Evolutionary conservation across 2,113 vertebrate genomes (phyloP).

Genomic region (Xenotilapia flavipinnis): DNA sequence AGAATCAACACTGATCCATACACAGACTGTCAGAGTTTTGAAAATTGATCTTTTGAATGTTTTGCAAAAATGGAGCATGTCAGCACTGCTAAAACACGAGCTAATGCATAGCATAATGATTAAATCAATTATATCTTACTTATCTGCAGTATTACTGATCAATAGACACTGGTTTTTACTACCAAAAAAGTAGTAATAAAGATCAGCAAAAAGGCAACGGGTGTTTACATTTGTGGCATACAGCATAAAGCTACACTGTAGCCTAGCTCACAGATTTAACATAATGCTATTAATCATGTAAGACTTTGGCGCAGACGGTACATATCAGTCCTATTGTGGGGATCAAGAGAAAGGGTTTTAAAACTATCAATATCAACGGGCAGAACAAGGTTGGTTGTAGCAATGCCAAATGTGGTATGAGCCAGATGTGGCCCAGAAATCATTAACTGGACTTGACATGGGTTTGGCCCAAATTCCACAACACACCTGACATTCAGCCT

Average conservation of each 20-base stretch:
- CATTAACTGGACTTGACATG: not conserved
- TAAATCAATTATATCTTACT: not conserved
- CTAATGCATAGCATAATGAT: not conserved
- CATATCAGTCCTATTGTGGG: not conserved
- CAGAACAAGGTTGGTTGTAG: not conserved
- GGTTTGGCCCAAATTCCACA: not conserved
- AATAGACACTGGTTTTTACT: not conserved
- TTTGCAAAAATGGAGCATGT: not conserved
- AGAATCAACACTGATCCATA: not conserved
- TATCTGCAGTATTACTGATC: not conserved
- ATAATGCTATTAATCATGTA: not conserved
- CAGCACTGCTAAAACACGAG: not conserved
- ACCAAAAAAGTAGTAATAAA: not conserved
- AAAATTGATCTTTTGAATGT: not conserved
- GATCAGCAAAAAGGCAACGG: not conserved
- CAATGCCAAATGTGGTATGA: not conserved
- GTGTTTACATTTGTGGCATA: not conserved
- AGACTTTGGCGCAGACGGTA: accelerated
- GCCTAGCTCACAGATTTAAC: not conserved
- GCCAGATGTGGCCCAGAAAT: not conserved
- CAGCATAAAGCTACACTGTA: not conserved
- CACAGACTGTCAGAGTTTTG: not conserved
- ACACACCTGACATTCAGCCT: not conserved
- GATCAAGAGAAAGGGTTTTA: not conserved
- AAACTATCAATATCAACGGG: not conserved